Evolutionary conservation across 1,140 invertebrate genomes (phyloP).

Genomic region (Heliothis virescens): DNA sequence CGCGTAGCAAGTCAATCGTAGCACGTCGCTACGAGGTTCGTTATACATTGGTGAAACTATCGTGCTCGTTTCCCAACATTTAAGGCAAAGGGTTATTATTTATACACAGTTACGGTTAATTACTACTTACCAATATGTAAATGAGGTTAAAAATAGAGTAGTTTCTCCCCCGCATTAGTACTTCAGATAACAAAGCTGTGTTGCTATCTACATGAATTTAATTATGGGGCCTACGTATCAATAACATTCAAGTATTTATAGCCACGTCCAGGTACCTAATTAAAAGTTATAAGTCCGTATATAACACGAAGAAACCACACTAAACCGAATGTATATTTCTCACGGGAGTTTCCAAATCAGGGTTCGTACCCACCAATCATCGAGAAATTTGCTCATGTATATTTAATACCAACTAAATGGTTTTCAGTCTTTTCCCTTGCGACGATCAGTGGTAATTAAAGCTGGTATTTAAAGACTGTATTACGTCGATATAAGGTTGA

Average conservation of each 20-base stretch:
- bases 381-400: conserved; percentile 77
- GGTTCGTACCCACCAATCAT: conserved; percentile 73
- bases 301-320: background rate
- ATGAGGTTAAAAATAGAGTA: no score
- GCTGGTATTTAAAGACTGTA: conserved; percentile 51
- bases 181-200: no score
- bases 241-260: background rate
- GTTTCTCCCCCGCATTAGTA: no score
- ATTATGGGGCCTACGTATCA: no score
- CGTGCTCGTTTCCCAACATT: no score
- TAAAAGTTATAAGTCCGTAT: conserved; percentile 7
- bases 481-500: conserved; percentile 50
- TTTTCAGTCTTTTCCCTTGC: conserved; percentile 79
- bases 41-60: no score
- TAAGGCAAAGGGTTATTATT: no score
- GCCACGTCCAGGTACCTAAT: background rate
- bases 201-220: no score
- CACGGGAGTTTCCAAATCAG: conserved; percentile 76
- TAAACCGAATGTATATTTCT: conserved; percentile 64
- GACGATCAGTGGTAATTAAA: conserved; percentile 71
- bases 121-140: no score
- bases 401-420: conserved; percentile 77
- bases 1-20: background rate
- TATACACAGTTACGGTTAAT: no score
- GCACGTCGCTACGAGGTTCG: background rate